Conservation (phyloP, 23 tunicate genomes). For the Clavelina lepadiformis region DNA sequence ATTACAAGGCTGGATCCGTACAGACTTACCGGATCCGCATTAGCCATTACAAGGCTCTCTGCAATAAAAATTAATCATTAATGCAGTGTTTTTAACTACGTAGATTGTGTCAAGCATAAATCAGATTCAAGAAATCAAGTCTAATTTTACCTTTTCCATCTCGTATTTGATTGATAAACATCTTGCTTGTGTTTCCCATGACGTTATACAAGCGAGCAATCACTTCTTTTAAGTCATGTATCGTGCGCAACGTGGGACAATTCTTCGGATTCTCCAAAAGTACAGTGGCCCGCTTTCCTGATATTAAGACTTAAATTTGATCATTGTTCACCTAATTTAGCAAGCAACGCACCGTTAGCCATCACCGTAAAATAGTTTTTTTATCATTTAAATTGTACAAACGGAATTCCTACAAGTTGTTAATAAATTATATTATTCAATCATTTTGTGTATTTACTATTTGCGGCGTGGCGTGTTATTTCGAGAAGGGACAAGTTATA, state of each 20-base stretch:
- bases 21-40: constrained; percentile 9
- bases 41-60: constrained; percentile 11
- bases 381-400: too few relatives aligned
- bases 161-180: not conserved
- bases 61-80: constrained; percentile 1
- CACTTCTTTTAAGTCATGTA: constrained; percentile 25
- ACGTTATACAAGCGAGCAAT: constrained; percentile 15
- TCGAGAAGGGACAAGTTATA: too few relatives aligned
- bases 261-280: constrained; percentile 81
- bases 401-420: too few relatives aligned
- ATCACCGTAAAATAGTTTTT: too few relatives aligned
- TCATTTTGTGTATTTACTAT: too few relatives aligned
- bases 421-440: too few relatives aligned
- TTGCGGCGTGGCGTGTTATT: too few relatives aligned
- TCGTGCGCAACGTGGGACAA: constrained; percentile 49
- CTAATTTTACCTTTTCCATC: constrained; percentile 21
- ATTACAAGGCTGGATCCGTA: constrained; percentile 20
- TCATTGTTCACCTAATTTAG: too few relatives aligned
- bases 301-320: too few relatives aligned
- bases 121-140: not conserved
- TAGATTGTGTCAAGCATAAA: not conserved
- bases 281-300: constrained; percentile 20
- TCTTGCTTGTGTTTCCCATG: not conserved
- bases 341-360: too few relatives aligned
- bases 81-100: not conserved